phyloP scores from a whole-genome alignment of 2,113 vertebrate species.

The Psammodynastes pulverulentus region DNA sequence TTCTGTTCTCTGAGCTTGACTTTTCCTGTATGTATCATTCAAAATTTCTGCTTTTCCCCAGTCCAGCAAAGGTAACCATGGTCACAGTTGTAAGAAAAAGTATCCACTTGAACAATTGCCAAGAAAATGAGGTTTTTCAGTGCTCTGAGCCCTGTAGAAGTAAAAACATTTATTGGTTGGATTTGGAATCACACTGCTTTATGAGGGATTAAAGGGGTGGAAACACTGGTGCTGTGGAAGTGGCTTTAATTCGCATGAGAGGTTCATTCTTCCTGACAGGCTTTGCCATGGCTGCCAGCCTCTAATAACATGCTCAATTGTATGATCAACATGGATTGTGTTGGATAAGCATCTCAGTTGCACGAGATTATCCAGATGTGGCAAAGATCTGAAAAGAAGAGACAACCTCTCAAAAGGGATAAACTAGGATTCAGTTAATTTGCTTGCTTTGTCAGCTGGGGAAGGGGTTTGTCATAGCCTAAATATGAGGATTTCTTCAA shows the following conservation, averaged over 20 bases:
- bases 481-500: background rate
- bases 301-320: background rate
- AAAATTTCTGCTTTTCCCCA: background rate
- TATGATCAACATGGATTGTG: background rate
- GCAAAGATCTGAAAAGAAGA: background rate
- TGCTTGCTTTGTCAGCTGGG: background rate
- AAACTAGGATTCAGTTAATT: background rate
- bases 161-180: background rate
- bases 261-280: background rate
- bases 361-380: background rate
- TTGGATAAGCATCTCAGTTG: background rate
- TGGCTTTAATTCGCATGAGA: background rate
- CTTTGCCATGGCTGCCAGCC: background rate
- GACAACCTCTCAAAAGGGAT: background rate
- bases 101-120: background rate
- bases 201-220: background rate
- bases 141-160: background rate
- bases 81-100: background rate
- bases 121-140: background rate
- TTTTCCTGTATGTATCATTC: background rate
- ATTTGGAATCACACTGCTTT: background rate
- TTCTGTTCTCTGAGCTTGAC: background rate
- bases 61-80: background rate
- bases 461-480: background rate
- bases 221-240: background rate